Conservation (phyloP, 2,113 vertebrate genomes). For the Columba livia region DNA sequence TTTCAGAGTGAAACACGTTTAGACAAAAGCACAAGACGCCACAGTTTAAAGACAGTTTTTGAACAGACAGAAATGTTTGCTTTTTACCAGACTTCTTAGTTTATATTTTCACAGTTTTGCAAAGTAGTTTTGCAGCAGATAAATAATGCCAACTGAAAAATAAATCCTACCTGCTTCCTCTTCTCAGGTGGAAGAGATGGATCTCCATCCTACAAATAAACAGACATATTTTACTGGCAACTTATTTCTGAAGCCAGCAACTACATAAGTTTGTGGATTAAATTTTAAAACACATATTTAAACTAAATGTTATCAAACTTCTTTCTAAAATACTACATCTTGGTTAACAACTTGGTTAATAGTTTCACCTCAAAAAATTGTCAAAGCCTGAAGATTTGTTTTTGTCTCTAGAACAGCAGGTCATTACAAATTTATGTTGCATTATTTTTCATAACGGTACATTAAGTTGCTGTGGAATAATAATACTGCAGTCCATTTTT, state of each 20-base stretch:
- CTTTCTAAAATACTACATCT: neutral
- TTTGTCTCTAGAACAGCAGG: constrained; percentile 19
- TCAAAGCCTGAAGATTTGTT: neutral
- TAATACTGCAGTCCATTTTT: constrained; percentile 37
- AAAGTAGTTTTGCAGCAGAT: neutral
- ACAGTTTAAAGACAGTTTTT: neutral
- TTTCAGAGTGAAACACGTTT: neutral
- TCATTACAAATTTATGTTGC: constrained; percentile 31
- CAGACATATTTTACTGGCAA: neutral
- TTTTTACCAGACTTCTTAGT: neutral
- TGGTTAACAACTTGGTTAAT: neutral
- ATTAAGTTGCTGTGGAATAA: constrained; percentile 35
- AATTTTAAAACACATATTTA: neutral
- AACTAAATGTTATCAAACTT: neutral
- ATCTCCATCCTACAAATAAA: constrained; percentile 90
- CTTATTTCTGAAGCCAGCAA: constrained; percentile 8
- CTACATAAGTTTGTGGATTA: neutral
- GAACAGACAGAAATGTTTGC: neutral
- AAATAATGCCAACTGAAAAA: neutral
- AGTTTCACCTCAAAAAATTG: neutral
- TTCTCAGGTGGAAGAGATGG: constrained; percentile 93
- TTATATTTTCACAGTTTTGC: neutral
- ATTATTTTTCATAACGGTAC: constrained; percentile 38
- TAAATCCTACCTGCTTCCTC: constrained; percentile 88
- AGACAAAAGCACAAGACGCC: neutral